Evolutionary conservation across 2,113 vertebrate species (phyloP), one percentile per base, ranked within the genome.

Genomic region (Pelusios castaneus): DNA sequence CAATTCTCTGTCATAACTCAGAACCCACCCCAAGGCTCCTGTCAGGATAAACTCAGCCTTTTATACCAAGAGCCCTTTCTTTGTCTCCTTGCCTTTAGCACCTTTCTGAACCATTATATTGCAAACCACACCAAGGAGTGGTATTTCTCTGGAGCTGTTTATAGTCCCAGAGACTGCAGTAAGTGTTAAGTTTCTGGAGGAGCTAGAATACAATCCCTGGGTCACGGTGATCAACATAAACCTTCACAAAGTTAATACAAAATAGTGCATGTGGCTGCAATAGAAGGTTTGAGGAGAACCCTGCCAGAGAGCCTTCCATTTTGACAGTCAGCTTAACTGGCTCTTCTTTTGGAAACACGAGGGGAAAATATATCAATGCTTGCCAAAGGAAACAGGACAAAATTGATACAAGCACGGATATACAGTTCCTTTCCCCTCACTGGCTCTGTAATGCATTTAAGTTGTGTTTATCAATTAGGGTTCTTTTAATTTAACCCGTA

Each of bases 341-440:
- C 91, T 92, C 70, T 83, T 92, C 19, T 83, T 51, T 52, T 85
- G 52, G 34, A 92, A 82, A 60, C n/a, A 13, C 60, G 90, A 63
- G 21, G 47, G 55, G 19, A 24, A 80, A 93, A 70, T 8, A 47
- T 60, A 17, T 80, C 82, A 84, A 67, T 83, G 60, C 67, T 92
- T 27, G 81, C 47, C 85, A 86, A 79, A 63, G 83, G 81, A 84
- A 45, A 43, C 73, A 67, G 45, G 51, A 79, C 85, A 82, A 19
- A 93, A 63, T 90, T 91, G 91, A 34, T 34, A 87, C 87, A 93
- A 87, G 7, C 14, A 94, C 84, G 88, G 51, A 91, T 87, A 70
- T 60, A 4, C 2, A 67, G 1, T 92, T 90, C 89, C 91, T 93
- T 95, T 80, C 89, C 89, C 55, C 86, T 85, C 22, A 10, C 22